phyloP scores from a whole-genome alignment of 2,797 vertebrate genomes.

The Siniperca scherzeri region DNA sequence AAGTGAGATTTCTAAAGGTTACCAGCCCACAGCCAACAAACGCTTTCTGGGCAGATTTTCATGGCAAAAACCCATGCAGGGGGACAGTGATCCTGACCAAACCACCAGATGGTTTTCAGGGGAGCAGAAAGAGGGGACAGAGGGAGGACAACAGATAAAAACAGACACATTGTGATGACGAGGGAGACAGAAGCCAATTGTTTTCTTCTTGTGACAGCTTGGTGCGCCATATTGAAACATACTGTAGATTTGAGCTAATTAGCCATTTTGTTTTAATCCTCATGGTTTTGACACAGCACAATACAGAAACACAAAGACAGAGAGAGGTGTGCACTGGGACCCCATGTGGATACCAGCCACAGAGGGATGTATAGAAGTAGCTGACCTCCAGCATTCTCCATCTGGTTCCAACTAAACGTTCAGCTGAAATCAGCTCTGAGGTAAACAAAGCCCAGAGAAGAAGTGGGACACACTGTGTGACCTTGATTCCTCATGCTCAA shows the following conservation, averaged over 20 bases:
- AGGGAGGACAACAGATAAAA: conserved; percentile 11
- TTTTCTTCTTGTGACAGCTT: conserved; percentile 18
- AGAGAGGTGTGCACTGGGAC: conserved; percentile 15
- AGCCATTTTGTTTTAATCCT: conserved; percentile 33
- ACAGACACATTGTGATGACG: conserved; percentile 7
- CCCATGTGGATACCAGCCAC: conserved; percentile 28
- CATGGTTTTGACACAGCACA: conserved; percentile 29
- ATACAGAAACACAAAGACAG: conserved; percentile 37
- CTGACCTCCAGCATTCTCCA: conserved; percentile 68
- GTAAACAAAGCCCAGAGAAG: conserved; percentile 48
- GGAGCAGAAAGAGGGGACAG: not conserved
- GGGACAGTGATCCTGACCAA: conserved; percentile 31
- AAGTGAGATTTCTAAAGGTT: conserved; percentile 4
- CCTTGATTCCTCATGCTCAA: conserved; percentile 51
- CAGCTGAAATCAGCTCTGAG: conserved; percentile 61
- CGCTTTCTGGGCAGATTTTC: conserved; percentile 13
- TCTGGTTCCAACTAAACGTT: conserved; percentile 51
- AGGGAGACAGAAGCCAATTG: conserved; percentile 20
- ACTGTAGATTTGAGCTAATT: conserved; percentile 37
- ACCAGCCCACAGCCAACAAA: conserved; percentile 4
- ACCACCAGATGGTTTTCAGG: conserved; percentile 58
- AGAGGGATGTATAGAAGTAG: conserved; percentile 57
- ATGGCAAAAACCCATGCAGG: conserved; percentile 29
- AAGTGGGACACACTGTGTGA: conserved; percentile 54
- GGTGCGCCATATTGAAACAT: not conserved